These are phyloP conservation scores for Triops cancriformis DNA, from an alignment of 1,140 invertebrate species.

Conservation along the genomic window DNA sequence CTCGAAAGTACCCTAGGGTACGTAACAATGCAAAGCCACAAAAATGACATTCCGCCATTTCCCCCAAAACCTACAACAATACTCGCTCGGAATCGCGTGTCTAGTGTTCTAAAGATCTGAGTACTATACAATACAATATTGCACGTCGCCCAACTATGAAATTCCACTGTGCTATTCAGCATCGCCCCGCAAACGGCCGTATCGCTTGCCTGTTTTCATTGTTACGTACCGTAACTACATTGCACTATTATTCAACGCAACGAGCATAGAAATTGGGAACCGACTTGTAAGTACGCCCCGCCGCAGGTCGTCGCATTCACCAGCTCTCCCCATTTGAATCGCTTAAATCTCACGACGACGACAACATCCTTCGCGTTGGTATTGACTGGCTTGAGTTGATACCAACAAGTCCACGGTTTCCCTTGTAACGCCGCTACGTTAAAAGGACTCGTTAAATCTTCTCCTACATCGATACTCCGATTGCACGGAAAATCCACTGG, in stretches of 20 bases:
- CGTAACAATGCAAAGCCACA: too few species aligned
- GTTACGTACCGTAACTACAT: not conserved
- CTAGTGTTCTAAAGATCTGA: too few species aligned
- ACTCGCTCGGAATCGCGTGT: too few species aligned
- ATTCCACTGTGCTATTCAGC: too few species aligned
- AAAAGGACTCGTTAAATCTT: conserved; percentile 1
- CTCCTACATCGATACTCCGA: not conserved
- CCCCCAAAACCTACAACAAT: too few species aligned
- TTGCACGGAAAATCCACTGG: not conserved
- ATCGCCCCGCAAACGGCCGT: too few species aligned
- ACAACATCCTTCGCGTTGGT: conserved; percentile 8
- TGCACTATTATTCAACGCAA: not conserved
- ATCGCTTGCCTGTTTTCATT: not conserved
- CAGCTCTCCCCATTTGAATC: conserved; percentile 79
- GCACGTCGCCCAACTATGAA: too few species aligned
- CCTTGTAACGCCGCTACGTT: not conserved
- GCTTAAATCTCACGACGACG: conserved; percentile 58
- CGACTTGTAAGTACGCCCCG: conserved; percentile 78
- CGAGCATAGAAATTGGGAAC: not conserved
- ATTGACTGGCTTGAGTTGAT: conserved; percentile 3
- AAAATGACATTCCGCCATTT: too few species aligned
- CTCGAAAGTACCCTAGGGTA: too few species aligned
- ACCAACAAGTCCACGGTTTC: not conserved
- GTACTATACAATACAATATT: too few species aligned
- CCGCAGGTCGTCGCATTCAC: conserved; percentile 75